These are phyloP conservation scores for Drosophila orosa DNA, from an alignment of 1,140 invertebrate species.

Conservation along the genomic window DNA sequence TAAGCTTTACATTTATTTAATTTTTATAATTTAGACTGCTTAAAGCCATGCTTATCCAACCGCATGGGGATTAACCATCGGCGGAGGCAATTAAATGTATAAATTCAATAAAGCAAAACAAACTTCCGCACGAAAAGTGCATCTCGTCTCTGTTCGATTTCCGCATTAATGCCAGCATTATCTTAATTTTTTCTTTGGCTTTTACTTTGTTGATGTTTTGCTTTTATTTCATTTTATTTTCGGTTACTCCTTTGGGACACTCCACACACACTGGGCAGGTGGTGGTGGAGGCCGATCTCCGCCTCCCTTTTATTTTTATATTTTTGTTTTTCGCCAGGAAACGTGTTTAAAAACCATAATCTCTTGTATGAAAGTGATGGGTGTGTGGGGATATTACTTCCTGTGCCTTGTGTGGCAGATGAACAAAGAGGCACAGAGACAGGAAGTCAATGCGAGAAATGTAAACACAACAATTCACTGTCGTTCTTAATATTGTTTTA, in stretches of 20 bases:
- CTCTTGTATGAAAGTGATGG: background rate
- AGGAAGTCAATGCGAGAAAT: slow-evolving; percentile 7
- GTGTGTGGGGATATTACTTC: slow-evolving; percentile 7
- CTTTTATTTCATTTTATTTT: background rate
- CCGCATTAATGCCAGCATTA: slow-evolving; percentile 25
- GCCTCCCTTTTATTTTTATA: slow-evolving; percentile 1
- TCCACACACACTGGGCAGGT: slow-evolving; percentile 1
- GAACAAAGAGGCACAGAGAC: slow-evolving; percentile 17
- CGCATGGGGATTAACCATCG: slow-evolving; percentile 3
- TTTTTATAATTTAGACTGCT: slow-evolving; percentile 1
- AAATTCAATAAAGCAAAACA: slow-evolving; percentile 35
- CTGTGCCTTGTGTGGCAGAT: slow-evolving; percentile 13
- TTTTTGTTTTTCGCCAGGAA: slow-evolving; percentile 6
- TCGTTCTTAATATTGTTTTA: slow-evolving; percentile 9
- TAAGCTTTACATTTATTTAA: background rate
- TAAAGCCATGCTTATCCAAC: slow-evolving; percentile 11
- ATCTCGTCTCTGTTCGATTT: slow-evolving; percentile 20
- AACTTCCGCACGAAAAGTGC: slow-evolving; percentile 38
- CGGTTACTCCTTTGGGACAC: slow-evolving; percentile 9
- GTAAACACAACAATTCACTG: slow-evolving; percentile 13
- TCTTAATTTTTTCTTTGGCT: slow-evolving; percentile 6
- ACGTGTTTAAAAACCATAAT: slow-evolving; percentile 13
- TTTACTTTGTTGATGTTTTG: background rate
- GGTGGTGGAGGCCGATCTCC: slow-evolving; percentile 10
- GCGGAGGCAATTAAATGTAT: slow-evolving; percentile 32